phyloP scores from a whole-genome alignment of 1,140 invertebrate species.

The Drosophila ercepeae region DNA sequence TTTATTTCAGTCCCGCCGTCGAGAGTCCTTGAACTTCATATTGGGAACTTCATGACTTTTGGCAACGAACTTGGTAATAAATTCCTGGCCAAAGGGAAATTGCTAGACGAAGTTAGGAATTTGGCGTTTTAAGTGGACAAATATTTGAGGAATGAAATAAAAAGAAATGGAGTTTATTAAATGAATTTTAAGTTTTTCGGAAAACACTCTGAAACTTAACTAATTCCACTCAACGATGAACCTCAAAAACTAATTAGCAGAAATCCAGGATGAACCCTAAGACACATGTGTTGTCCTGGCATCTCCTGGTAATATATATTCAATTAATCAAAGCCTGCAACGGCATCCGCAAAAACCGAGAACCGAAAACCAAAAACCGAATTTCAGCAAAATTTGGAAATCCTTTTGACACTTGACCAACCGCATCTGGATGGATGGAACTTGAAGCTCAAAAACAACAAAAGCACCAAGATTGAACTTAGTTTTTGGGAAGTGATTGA shows the following conservation, averaged over 20 bases:
- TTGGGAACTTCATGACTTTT: slow-evolving; percentile 43
- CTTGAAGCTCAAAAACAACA: slow-evolving; percentile 33
- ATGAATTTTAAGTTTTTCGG: background rate
- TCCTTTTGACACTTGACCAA: slow-evolving; percentile 68
- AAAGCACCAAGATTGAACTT: slow-evolving; percentile 11
- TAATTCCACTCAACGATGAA: slow-evolving; percentile 30
- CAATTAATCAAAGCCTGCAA: slow-evolving; percentile 68
- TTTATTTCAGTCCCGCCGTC: slow-evolving; percentile 29
- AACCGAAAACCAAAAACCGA: slow-evolving; percentile 35
- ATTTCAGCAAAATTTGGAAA: slow-evolving; percentile 63
- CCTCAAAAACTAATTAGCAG: slow-evolving; percentile 72
- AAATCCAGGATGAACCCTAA: slow-evolving; percentile 32
- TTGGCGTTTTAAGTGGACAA: slow-evolving; percentile 31
- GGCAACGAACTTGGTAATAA: slow-evolving; percentile 52
- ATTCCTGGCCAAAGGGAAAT: slow-evolving; percentile 14
- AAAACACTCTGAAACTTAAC: slow-evolving; percentile 6
- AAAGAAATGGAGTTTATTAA: slow-evolving; percentile 12
- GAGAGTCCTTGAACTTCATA: slow-evolving; percentile 51
- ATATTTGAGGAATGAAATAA: slow-evolving; percentile 4
- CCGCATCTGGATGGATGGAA: slow-evolving; percentile 39
- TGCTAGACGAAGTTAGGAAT: slow-evolving; percentile 9
- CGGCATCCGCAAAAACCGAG: slow-evolving; percentile 17
- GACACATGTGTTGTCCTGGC: slow-evolving; percentile 18
- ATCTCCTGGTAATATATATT: slow-evolving; percentile 31
- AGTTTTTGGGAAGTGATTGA: background rate